Base-by-base conservation (phyloP, 2,888 invertebrate genomes). In the Lydus trimaculatus region DNA sequence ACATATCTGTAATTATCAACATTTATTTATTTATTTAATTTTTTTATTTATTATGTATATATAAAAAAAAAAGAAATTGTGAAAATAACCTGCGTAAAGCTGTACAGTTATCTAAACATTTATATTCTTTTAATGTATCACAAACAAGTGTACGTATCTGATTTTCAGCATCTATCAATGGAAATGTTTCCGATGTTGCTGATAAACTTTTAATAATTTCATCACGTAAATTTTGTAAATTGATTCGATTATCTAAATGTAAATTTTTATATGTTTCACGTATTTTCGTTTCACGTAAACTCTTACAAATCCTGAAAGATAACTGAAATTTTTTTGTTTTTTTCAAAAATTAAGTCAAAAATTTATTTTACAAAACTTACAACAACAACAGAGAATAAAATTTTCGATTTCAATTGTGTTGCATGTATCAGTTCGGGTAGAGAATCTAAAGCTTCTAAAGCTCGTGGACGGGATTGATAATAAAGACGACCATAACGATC, bases 371-470 rank as follows among this genome's bases (percentile, higher is more conserved):
- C 2, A 1, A 7, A 63, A 90, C 95, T 92, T 86, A 98, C 98
- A 87, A 98, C 98, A 77, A 97, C 92, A 68, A 97, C 95, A 69
- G 97, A 98, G 87, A 98, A 98, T 74, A 98, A 90, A 75, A 98
- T 95, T 89, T 98, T 98, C 79, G 93, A 92, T 87, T 98, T 98
- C 74, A 98, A 89, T 81, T 96, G 95, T 69, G 94, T 92, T 15
- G 94, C 94, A 75, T 94, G 93, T 65, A 90, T 89, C 66, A 98
- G 89, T 73, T 94, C 93, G 11, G 92, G 91, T 69, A 98, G 87
- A 33, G 91, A 89, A 77, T 95, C 93, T 70, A 98, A 87, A 11
- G 96, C 94, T 77, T 97, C 95, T 78, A 97, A 86, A 0, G 95
- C 93, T 79, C 96, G 94, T 67, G 94, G 91, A 66, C 97, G 90